Base-by-base conservation (phyloP, 2,888 invertebrate species). In the Zaprionus bogoriensis region DNA sequence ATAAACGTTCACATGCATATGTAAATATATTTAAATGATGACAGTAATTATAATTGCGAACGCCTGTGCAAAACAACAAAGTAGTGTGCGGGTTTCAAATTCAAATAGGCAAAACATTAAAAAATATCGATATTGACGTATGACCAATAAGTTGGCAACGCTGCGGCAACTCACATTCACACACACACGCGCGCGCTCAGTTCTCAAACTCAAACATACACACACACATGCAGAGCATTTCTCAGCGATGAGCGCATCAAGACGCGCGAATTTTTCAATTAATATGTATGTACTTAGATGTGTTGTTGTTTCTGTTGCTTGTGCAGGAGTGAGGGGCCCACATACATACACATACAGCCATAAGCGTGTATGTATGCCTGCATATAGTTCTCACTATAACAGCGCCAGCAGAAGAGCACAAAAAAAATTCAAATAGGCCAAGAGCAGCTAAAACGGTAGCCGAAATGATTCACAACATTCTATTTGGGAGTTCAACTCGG, bases 181-280 rank as follows among this genome's bases (percentile, higher is more conserved):
- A 60, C 58, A 48, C 30, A 39, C 39, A 59, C 32, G 48, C 23
- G 30, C 14, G 20, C 47, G 36, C 50, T 53, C 30, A 45, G 27
- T 30, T 27, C 44, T 47, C 45, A 39, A 19, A 51, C 39, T 62
- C 39, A 57, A 30, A 62, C 45, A 45, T 36, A 47, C 45, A 52
- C 36, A 57, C 53, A 53, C 47, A 57, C 55, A 66, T 41, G 45
- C 51, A 61, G 41, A 71, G 66, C 82, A 88, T 87, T 79, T 74
- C 78, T 77, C 58, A 69, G 76, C 87, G 89, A 89, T 89, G 89
- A 89, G 83, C 87, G 76, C 87, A 89, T 89, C 88, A 83, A 87
- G 79, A 73, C 87, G 79, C 77, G 75, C 87, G 76, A 87, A 87
- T 67, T 87, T 85, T 75, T 87, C 85, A 87, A 82, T 82, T 82